Base-by-base conservation (phyloP, 2,113 vertebrate species). In the Daubentonia madagascariensis region DNA sequence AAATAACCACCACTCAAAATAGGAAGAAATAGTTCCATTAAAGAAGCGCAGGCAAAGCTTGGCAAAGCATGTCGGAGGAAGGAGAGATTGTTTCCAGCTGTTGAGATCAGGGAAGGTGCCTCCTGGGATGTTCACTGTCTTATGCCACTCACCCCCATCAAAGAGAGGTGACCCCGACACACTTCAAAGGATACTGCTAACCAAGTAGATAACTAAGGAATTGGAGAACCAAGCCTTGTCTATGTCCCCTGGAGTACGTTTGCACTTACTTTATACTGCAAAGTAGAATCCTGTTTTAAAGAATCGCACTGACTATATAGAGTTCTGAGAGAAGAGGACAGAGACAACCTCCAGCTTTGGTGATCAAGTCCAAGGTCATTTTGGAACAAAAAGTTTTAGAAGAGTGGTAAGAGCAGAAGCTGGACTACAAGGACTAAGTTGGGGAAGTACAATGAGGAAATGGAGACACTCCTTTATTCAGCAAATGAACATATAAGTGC, bases 21-120 rank as follows among this genome's bases (percentile, higher is more conserved):
- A 73, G 61, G 95, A 93, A 67, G 75, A 57, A 75, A 30, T 32
- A 5, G 30, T 48, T 90, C 79, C 67, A 59, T 48, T 50, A 52
- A 30, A 59, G 78, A 67, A 54, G 30, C 40, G n/a, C 63, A 78
- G 86, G 68, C 67, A 90, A 86, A 65, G 37, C 72, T 59, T 48
- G 43, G 86, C 16, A 35, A 59, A 86, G 85, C 78, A 61, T 16
- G 43, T 57, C 52, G 35, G 32, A 85, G 70, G 54, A 50, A 67
- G 75, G 43, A 40, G 76, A 73, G 85, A 91, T 94, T 76, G 72
- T 30, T 94, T 96, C 95, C 89, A 90, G 94, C 97, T 97, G 96
- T 83, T n/a, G 63, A 37, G 68, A 73, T 40, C 65, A 28, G 81
- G 75, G 85, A 70, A 65, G 93, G 25, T 72, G 81, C 45, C 54